These are phyloP conservation scores for Dendrocincla tyrannina DNA, from an alignment of 2,797 vertebrate genomes.

Conservation along the genomic window DNA sequence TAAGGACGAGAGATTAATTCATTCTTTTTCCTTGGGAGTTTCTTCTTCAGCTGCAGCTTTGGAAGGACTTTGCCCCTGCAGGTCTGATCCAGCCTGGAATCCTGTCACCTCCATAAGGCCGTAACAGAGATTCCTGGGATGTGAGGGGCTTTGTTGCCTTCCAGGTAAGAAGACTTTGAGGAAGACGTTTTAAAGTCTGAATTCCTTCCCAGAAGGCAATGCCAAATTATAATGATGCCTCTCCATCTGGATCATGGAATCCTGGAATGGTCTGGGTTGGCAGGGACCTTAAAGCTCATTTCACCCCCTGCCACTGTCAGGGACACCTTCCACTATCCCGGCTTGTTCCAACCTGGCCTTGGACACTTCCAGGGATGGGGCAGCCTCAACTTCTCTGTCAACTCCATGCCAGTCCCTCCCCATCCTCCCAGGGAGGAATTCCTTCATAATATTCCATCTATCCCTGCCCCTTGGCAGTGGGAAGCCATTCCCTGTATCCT, in stretches of 20 bases:
- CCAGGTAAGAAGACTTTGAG: background rate
- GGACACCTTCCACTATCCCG: accelerated
- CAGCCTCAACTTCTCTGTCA: background rate
- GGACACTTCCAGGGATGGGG: background rate
- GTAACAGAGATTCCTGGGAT: background rate
- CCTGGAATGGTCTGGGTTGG: background rate
- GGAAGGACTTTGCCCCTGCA: background rate
- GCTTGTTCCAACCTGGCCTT: background rate
- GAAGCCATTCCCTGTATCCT: background rate
- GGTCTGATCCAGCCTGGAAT: background rate
- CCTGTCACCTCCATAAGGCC: background rate
- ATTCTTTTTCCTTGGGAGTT: background rate
- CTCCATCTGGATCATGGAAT: background rate
- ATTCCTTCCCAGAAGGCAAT: background rate
- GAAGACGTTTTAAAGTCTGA: background rate
- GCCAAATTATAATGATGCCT: background rate
- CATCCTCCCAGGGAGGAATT: background rate
- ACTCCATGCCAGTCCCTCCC: background rate
- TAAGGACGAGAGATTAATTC: background rate
- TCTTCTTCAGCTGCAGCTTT: background rate
- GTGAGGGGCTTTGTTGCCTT: background rate
- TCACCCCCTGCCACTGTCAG: background rate
- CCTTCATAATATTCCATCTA: background rate
- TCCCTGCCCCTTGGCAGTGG: background rate
- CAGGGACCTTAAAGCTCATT: background rate